phyloP scores from a whole-genome alignment of 2,888 invertebrate genomes.

The Andrena fulva region DNA sequence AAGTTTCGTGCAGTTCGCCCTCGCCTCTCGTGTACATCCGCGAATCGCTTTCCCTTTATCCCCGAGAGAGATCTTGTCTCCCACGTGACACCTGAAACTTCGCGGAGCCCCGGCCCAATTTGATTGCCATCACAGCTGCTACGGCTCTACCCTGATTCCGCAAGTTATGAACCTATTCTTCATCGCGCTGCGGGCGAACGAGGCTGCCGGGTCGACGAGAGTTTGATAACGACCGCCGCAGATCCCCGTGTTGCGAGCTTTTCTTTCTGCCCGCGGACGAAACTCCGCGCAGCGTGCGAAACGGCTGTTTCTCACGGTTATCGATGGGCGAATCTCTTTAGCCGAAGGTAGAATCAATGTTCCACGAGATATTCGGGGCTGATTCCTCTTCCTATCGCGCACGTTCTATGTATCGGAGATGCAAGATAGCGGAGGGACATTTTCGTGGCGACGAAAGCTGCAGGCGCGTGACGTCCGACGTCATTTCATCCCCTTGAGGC shows the following conservation, averaged over 20 bases:
- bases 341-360: too few species aligned
- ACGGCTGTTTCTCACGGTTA: too few species aligned
- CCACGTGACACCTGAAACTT: conserved; percentile 45
- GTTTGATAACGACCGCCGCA: background rate
- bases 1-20: conserved; percentile 15
- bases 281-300: too few species aligned
- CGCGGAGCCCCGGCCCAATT: conserved; percentile 41
- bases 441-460: too few species aligned
- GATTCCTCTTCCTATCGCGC: too few species aligned
- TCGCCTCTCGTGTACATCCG: background rate
- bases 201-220: background rate
- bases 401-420: too few species aligned
- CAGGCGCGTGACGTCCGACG: too few species aligned
- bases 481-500: too few species aligned
- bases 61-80: conserved; percentile 36
- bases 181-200: background rate
- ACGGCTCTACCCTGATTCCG: conserved; percentile 19
- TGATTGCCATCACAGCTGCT: conserved; percentile 30
- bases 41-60: conserved; percentile 54
- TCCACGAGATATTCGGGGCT: too few species aligned
- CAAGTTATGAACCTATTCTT: conserved; percentile 13
- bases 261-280: background rate
- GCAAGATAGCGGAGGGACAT: too few species aligned
- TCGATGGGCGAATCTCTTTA: too few species aligned
- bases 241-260: too few species aligned